Evolutionary conservation across 1,140 invertebrate species (phyloP), one percentile per base, ranked within the genome.

Genomic region (Lepidurus packardi): DNA sequence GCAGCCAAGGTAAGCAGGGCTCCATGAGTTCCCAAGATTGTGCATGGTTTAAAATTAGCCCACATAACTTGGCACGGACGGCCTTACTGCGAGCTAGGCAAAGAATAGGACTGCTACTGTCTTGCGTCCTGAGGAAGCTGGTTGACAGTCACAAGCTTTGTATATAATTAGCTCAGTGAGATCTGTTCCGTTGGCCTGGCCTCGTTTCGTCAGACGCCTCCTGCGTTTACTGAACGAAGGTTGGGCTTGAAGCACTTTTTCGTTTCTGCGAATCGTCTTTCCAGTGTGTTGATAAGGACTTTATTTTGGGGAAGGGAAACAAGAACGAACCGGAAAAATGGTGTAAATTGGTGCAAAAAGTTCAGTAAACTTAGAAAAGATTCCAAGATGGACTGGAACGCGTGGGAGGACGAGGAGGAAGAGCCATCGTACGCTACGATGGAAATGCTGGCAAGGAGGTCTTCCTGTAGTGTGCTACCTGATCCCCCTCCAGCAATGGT

Each of bases 1-100:
- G 81, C 81, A 78, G 81, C 80, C 43, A 82, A 82, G 80, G 83
- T 84, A 81, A 81, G n/a, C n/a, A n/a, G n/a, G n/a, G n/a, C n/a
- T n/a, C n/a, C n/a, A n/a, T n/a, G n/a, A 75, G 13, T 8, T 34
- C 34, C 3, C 3, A 34, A 34, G 3, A 4, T 34, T 34, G 34
- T 41, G n/a, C 73, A 11, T 16, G n/a, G 34, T 34, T 2, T 34
- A 34, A 3, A 34, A 34, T 34, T 34, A 34, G 3, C 34, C 34
- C 3, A 34, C 3, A 34, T 34, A 34, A 34, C 34, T 34, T 34
- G 45, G 53, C 34, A 34, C 3, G 34, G 34, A 34, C 34, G 0
- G 34, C 25, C 25, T 25, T 1, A 25, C 1, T 25, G 25, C 25
- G 25, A 25, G 25, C 34, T 34, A 34, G 34, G 34, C 34, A 34